Evolutionary conservation across 2,113 vertebrate genomes (phyloP), one percentile per base, ranked within the genome.

Genomic region (Eclectus roratus): DNA sequence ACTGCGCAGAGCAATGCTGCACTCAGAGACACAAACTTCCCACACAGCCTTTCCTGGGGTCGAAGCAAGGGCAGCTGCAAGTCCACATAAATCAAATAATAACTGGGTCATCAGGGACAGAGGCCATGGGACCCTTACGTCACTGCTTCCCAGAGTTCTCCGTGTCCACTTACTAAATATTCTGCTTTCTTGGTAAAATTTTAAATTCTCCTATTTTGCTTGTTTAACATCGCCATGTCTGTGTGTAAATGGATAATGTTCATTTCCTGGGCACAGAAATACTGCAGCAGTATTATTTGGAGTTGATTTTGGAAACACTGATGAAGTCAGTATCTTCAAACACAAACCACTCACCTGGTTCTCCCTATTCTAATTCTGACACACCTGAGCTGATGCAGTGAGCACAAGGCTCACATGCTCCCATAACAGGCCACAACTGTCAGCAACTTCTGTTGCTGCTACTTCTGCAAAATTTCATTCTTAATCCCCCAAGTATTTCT

Each of bases 31-130:
- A 97, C 96, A 83, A 97, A 97, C 97, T 98, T 98, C 98, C 98
- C 98, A 98, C 97, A 97, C 97, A 96, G 93, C 94, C 95, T 80
- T 93, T 80, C 77, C 91, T 81, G 95, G 94, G 97, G 97, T 98
- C 97, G 96, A 94, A 97, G 94, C 90, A 47, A 97, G 98, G 97
- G 97, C 98, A 98, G 96, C 96, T 68, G 91, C 88, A 93, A 95
- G 92, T 89, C 96, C 89, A 93, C 97, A 98, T 98, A 97, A 98
- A 98, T 98, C 98, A 98, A 97, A 96, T 88, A 97, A 96, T 52
- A 98, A 97, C 97, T 96, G 97, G 97, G 97, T 98, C 95, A 97
- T 96, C 94, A 93, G 96, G 94, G 95, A 97, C 95, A 95, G 94
- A 96, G 94, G 97, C 95, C 97, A 94, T 78, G 94, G 91, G 94